Base-by-base conservation (phyloP, 1,140 invertebrate species). In the Trachymyrmex septentrionalis region DNA sequence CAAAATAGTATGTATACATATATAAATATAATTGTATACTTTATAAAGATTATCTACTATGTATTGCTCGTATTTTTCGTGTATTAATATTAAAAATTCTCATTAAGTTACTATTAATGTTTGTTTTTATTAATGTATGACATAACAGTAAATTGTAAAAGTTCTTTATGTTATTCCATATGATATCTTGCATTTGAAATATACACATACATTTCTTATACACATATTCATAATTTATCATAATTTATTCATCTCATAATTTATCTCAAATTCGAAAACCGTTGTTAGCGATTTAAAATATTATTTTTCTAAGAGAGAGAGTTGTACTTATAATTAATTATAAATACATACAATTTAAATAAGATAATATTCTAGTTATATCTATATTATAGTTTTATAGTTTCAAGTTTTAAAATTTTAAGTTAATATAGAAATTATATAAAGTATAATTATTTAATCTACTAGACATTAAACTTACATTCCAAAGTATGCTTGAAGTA, bases 61-160 rank as follows among this genome's bases (percentile, higher is more conserved):
- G 10, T 44, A 55, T 84, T 84, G 69, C 80, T 75, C 4, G 16
- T 63, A 44, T 44, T 48, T 16, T 59, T 57, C 9, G 27, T 48
- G 7, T 34, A 53, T 34, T 67, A 67, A 67, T 53, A 3, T 67
- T 80, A 67, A 67, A n/a, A 53, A 67, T 66, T 50, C 44, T 53
- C 61, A 53, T 50, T 19, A 9, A 44, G 27, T 53, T 80, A 80
- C 21, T 55, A 38, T 38, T 80, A 38, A 24, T 69, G 2, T 71
- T 2, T 24, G 19, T 57, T 12, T 67, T 34, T 2, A 44, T 48
- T 44, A 57, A 71, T 71, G 30, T 71, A 24, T n/a, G 14, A 16
- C 50, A 81, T 21, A 81, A 81, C 38, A 81, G 30, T 81, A 44
- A 81, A 81, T 55, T 81, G 55, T 21, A 24, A 24, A 67, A 69